Conservation (phyloP, 2,888 invertebrate genomes). For the Agrochola lychnidis region DNA sequence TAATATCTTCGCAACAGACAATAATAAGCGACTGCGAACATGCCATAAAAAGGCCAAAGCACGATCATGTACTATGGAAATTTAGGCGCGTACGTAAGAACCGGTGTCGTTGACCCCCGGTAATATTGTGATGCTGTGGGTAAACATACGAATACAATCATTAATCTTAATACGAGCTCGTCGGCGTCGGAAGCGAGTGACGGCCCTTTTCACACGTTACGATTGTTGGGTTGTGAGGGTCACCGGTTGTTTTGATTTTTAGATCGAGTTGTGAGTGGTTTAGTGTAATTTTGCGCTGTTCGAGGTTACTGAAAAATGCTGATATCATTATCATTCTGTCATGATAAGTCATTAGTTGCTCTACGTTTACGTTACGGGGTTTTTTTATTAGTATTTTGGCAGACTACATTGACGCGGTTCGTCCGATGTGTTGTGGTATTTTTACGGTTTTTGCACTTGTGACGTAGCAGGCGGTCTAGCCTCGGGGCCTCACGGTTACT, state of each 20-base stretch:
- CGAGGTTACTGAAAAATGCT: conserved; percentile 44
- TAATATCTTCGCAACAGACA: conserved; percentile 51
- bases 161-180: conserved; percentile 69
- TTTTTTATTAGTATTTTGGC: conserved; percentile 40
- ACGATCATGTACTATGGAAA: conserved; percentile 66
- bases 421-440: conserved; percentile 48
- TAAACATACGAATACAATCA: conserved; percentile 69
- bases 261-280: conserved; percentile 16
- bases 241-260: conserved; percentile 56
- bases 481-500: conserved; percentile 57
- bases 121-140: conserved; percentile 66
- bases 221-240: conserved; percentile 45
- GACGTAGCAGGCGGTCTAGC: conserved; percentile 53
- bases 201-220: conserved; percentile 60
- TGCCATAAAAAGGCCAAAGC: conserved; percentile 63
- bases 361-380: conserved; percentile 46
- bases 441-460: conserved; percentile 54
- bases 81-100: conserved; percentile 67
- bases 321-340: conserved; percentile 50
- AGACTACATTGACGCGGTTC: conserved; percentile 51
- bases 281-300: conserved; percentile 26
- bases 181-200: conserved; percentile 50
- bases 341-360: conserved; percentile 45
- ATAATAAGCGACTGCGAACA: conserved; percentile 57
- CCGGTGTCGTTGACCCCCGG: conserved; percentile 63